Evolutionary conservation across 92 coral and sea anemone genomes (phyloP).

Genomic region (Actinernus sp.): DNA sequence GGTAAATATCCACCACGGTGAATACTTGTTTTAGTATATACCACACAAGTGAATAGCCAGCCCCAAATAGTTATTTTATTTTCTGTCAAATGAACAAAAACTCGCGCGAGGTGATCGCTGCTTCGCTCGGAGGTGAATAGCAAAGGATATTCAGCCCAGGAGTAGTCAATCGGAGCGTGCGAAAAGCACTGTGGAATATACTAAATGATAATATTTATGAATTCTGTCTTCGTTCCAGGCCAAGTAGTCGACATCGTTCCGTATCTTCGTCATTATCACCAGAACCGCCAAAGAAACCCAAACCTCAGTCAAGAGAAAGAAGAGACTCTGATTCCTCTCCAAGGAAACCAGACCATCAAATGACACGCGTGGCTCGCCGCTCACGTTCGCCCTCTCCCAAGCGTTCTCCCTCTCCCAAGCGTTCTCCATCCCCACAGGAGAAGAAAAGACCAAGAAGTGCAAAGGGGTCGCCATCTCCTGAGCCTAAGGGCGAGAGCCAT

Average conservation of each 20-base stretch:
- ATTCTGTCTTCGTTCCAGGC: too few species aligned
- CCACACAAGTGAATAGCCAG: too few species aligned
- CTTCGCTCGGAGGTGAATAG: too few species aligned
- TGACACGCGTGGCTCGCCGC: constrained; percentile 2
- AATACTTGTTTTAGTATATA: too few species aligned
- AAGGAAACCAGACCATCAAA: constrained; percentile 28
- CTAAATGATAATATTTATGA: too few species aligned
- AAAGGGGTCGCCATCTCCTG: constrained; percentile 10
- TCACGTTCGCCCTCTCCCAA: constrained; percentile 23
- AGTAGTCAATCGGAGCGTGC: too few species aligned
- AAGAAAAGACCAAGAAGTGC: constrained; percentile 28
- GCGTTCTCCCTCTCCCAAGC: constrained; percentile 49
- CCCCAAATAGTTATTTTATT: too few species aligned
- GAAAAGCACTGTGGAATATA: too few species aligned
- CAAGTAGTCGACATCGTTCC: constrained; percentile 17
- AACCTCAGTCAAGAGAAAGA: constrained; percentile 1
- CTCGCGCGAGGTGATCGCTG: too few species aligned
- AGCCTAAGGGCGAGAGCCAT: constrained; percentile 1
- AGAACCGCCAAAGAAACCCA: constrained; percentile 10
- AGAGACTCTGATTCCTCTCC: constrained; percentile 11
- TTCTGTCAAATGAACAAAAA: too few species aligned
- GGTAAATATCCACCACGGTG: too few species aligned
- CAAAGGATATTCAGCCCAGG: too few species aligned
- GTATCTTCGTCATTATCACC: constrained; percentile 52
- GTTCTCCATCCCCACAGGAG: constrained; percentile 45